Evolutionary conservation across 92 coral and sea anemone species (phyloP), one percentile per base, ranked within the genome.

Genomic region (Montipora capitata): DNA sequence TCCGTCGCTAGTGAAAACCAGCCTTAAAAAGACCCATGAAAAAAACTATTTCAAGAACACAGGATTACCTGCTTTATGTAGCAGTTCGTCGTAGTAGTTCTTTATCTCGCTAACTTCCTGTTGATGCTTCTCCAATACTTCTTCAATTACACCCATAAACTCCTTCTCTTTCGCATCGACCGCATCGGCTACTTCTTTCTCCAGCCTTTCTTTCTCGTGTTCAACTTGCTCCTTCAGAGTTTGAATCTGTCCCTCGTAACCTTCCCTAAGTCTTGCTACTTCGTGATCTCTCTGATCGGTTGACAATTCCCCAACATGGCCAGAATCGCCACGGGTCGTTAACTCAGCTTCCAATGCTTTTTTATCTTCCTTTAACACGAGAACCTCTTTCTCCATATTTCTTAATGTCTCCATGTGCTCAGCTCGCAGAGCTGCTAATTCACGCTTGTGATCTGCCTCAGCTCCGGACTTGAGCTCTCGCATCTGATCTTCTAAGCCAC

Each of bases 221-320:
- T 86, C 88, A 68, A 91, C 89, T 70, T 91, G 85, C 69, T 97
- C 96, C 43, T 94, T 91, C 38, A 97, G 87, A 43, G 96, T 79
- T 51, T 88, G 83, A 1, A 97, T 79, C 75, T 94, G 96, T 12
- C 54, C 84, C 51, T 94, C 95, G 74, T 90, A 91, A 17, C 87
- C 94, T 38, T 92, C 94, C 49, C 82, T 80, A 7, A 83, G 35
- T 57, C 70, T 80, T 51, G 85, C 82, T 41, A 94, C 48, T 76
- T 83, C 85, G 27, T 76, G 87, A 48, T 78, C 74, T 18, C 64
- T 69, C 76, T 69, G 87, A 40, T 67, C 83, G 45, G 83, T 85
- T 40, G 89, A 38, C 42, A 82, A 77, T n/a, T 68, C 38, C 3
- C 74, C 88, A 51, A 4, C 57, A 18, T 3, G 79, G 27, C 16